Percentiles rank a stretch among this genome's conserved stretches.
phyloP scores from a whole-genome alignment of 2,113 vertebrate species.

The Elephantulus edwardii region DNA sequence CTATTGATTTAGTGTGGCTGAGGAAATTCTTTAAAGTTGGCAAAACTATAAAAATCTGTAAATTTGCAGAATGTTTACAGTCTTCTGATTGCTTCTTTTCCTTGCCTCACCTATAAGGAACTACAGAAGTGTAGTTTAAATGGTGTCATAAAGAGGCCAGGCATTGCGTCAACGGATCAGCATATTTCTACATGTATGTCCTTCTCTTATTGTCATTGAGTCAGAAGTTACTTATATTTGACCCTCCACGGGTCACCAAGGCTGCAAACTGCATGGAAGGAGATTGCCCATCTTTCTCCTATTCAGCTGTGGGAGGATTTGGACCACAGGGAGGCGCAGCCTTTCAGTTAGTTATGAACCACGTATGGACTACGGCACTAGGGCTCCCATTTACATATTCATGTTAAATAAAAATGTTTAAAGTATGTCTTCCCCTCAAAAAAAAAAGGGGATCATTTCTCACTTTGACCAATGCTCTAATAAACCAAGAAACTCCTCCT shows the following conservation, averaged over 20 bases:
- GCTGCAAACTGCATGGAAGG: too few species aligned
- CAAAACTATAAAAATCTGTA: slow-evolving; percentile 1
- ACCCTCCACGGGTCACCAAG: too few species aligned
- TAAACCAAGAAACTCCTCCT: neutral
- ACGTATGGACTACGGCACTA: too few species aligned
- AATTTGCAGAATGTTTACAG: neutral
- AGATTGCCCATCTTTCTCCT: too few species aligned
- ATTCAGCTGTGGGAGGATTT: too few species aligned
- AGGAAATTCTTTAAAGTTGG: neutral
- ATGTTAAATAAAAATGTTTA: slow-evolving; percentile 25
- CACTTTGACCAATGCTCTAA: slow-evolving; percentile 4
- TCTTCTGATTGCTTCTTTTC: neutral
- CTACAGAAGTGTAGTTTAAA: neutral
- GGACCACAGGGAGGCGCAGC: too few species aligned
- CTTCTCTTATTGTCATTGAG: too few species aligned
- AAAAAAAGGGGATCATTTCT: too few species aligned
- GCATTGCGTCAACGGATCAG: neutral
- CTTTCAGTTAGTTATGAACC: too few species aligned
- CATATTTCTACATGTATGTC: neutral
- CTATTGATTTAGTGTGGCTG: neutral
- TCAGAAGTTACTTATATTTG: too few species aligned
- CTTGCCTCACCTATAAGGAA: slow-evolving; percentile 5
- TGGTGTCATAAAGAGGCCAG: neutral
- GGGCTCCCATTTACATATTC: too few species aligned
- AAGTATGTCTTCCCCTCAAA: neutral